Base-by-base conservation (phyloP, 37 sponge, comb jelly and placozoan genomes). In the Ianthella basta region DNA sequence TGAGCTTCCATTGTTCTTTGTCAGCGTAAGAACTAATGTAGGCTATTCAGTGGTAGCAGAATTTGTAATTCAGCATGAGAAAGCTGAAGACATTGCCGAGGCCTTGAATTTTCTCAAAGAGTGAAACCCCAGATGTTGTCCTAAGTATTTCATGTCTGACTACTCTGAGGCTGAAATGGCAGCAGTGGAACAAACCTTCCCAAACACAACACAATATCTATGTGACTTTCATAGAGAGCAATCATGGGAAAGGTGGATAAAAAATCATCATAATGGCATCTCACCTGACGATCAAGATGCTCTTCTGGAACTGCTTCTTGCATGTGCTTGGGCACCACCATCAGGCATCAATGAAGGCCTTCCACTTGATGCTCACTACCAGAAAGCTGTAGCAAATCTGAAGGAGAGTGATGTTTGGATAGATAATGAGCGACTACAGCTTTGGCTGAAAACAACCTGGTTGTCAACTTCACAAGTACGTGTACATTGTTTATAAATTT, bases 191-290 rank as follows among this genome's bases (percentile, higher is more conserved):
- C 29, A 77, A 0, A 8, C 69, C 27, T 82, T 82, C 57, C 83
- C 82, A 32, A n/a, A 15, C 13, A 63, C 82, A 4, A 41, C 27
- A 38, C 54, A 56, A 30, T 87, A 82, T 44, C 75, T 87, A 21
- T 87, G 88, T 73, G 88, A 87, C 63, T 87, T 82, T 34, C 88
- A 87, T 64, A 69, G 83, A 25, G 83, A 82, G 65, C 88, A 87
- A 78, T 16, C 68, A 19, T 87, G 88, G 88, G 74, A 57, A 55
- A 59, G 88, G 13, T 87, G 88, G 82, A 54, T 73, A 57, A 24
- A 75, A 30, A 75, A 82, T 74, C 27, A 29, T 33, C 55, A 87
- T 16, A 72, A 81, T 72, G 88, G 88, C 10, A 77, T 87, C 36
- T 56, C 75, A 6, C 23, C 23, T 24, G 83, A 70, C 19, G 83